These are phyloP conservation scores for Myripristis murdjan DNA, from an alignment of 2,797 vertebrate genomes.

Conservation along the genomic window DNA sequence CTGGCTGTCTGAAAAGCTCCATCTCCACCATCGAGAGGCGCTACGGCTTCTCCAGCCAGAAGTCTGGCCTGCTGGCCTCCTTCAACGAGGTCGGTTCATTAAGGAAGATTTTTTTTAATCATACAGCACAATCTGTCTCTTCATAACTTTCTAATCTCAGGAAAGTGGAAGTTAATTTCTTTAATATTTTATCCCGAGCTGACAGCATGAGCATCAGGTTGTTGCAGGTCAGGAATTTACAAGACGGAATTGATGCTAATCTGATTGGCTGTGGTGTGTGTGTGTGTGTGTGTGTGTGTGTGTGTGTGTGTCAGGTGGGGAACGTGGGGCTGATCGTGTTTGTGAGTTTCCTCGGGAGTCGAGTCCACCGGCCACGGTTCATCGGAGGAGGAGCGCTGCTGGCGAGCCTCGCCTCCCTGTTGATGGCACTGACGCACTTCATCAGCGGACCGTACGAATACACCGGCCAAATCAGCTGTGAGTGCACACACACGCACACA, in stretches of 20 bases:
- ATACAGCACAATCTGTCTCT: no score
- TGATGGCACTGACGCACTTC: constrained; percentile 93
- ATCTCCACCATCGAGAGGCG: constrained; percentile 95
- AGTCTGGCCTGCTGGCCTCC: constrained; percentile 90
- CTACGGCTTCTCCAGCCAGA: constrained; percentile 95
- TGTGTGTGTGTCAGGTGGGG: no score
- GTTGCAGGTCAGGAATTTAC: no score
- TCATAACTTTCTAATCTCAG: no score
- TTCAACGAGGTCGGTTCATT: constrained; percentile 94
- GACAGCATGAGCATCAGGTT: background rate
- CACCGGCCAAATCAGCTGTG: constrained; percentile 79
- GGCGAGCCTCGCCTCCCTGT: constrained; percentile 87
- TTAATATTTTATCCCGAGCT: no score
- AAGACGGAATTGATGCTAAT: no score
- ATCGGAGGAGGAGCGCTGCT: constrained; percentile 92
- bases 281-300: no score
- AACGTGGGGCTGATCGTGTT: constrained; percentile 94
- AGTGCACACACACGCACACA: constrained; percentile 63
- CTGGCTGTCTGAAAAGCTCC: constrained; percentile 94
- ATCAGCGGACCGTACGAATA: constrained; percentile 85
- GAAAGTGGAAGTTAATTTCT: no score
- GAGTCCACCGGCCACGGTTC: constrained; percentile 91
- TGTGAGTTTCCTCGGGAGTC: constrained; percentile 93
- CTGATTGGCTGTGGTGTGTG: constrained; percentile 10
- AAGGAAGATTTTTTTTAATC: no score